Conservation (phyloP, 2,797 vertebrate species). For the Gambelia wislizenii region DNA sequence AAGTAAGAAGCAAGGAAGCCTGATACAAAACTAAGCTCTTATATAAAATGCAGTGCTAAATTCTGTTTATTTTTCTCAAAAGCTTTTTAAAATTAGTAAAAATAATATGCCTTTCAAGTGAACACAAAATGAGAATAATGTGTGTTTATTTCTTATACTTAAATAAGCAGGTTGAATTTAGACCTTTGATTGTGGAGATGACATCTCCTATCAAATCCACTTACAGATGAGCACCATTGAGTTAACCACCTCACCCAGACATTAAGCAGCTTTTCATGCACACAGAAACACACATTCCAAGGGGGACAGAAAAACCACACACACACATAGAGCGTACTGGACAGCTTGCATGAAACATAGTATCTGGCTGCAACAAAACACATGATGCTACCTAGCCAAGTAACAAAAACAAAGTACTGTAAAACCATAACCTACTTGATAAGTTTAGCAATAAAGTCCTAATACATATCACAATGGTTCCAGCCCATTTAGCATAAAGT, state of each 20-base stretch:
- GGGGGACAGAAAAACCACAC: not conserved
- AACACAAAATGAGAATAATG: constrained; percentile 1
- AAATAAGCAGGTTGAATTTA: constrained; percentile 20
- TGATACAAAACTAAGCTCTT: constrained; percentile 10
- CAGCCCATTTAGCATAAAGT: not conserved
- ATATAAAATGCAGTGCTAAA: constrained; percentile 20
- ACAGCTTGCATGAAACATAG: not conserved
- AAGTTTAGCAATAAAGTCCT: not conserved
- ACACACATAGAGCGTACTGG: too few species aligned
- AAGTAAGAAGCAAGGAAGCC: not conserved
- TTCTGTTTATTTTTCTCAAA: constrained; percentile 25
- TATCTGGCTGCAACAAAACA: not conserved
- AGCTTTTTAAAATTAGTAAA: constrained; percentile 39
- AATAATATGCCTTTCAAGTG: not conserved
- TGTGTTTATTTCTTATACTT: not conserved
- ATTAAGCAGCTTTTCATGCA: not conserved
- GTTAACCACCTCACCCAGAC: not conserved
- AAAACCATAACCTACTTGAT: not conserved
- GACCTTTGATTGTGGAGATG: constrained; percentile 12
- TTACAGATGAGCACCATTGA: not conserved
- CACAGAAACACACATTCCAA: not conserved
- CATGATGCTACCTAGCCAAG: not conserved
- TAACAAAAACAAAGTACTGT: not conserved
- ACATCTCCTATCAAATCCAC: constrained; percentile 1
- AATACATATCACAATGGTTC: not conserved